phyloP scores from a whole-genome alignment of 2,797 vertebrate species.

The Alfaro cultratus region DNA sequence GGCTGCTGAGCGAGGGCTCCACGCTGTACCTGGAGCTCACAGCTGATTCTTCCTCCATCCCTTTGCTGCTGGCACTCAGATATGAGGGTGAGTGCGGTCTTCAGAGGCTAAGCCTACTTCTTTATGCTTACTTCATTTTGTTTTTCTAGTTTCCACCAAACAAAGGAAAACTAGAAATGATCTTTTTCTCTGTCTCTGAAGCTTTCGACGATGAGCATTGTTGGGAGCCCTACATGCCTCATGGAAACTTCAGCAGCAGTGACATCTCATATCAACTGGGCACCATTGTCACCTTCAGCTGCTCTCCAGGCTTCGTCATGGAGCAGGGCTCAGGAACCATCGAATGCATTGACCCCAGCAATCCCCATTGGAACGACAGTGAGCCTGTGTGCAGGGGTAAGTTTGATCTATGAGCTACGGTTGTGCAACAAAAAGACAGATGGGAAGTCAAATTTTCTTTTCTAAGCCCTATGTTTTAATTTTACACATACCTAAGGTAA shows the following conservation, averaged over 20 bases:
- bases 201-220: conserved; percentile 93
- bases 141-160: conserved; percentile 32
- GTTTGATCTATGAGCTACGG: background rate
- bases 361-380: conserved; percentile 93
- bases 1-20: conserved; percentile 88
- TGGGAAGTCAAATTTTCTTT: background rate
- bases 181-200: conserved; percentile 46
- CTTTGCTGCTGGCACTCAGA: conserved; percentile 88
- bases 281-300: conserved; percentile 87
- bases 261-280: conserved; percentile 89
- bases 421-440: background rate
- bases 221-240: conserved; percentile 91
- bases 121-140: conserved; percentile 2
- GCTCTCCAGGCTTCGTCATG: conserved; percentile 90
- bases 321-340: conserved; percentile 88
- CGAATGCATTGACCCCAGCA: conserved; percentile 89
- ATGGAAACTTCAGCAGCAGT: conserved; percentile 92
- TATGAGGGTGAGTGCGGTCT: conserved; percentile 85
- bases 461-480: background rate
- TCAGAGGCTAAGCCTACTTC: background rate
- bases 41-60: conserved; percentile 89
- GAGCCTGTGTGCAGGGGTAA: conserved; percentile 91
- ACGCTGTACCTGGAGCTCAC: conserved; percentile 90
- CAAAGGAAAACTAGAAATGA: background rate
- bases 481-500: background rate